Conservation (phyloP, 2,888 invertebrate genomes). For the Nemotelus pantherinus region DNA sequence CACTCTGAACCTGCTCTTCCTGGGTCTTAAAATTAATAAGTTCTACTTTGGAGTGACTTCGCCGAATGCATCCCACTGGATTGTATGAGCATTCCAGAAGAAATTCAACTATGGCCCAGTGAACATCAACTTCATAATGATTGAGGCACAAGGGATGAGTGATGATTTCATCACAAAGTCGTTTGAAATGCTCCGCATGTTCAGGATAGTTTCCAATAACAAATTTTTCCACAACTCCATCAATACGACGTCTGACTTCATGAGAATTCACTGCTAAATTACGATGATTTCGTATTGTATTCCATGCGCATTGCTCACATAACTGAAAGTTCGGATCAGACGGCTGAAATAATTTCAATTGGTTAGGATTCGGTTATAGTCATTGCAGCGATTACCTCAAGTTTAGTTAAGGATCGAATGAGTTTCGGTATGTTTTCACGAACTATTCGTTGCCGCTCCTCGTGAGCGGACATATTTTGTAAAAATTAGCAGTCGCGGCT, state of each 20-base stretch:
- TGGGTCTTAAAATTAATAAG: slow-evolving; percentile 38
- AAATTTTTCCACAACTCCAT: slow-evolving; percentile 65
- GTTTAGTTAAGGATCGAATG: slow-evolving; percentile 56
- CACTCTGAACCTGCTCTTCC: slow-evolving; percentile 53
- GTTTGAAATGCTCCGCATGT: slow-evolving; percentile 63
- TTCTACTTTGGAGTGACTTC: slow-evolving; percentile 52
- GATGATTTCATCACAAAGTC: slow-evolving; percentile 59
- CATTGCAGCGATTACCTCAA: slow-evolving; percentile 53
- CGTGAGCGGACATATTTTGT: slow-evolving; percentile 47
- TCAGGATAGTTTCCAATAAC: slow-evolving; percentile 65
- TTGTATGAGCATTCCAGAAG: slow-evolving; percentile 63
- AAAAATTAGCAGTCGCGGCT: not conserved
- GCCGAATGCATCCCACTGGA: slow-evolving; percentile 59
- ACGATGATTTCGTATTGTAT: slow-evolving; percentile 65
- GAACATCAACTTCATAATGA: slow-evolving; percentile 63
- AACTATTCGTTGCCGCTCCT: slow-evolving; percentile 55
- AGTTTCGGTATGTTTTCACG: slow-evolving; percentile 56
- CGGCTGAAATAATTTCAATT: slow-evolving; percentile 56
- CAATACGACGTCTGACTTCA: slow-evolving; percentile 64
- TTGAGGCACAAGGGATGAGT: slow-evolving; percentile 57
- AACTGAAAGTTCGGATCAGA: slow-evolving; percentile 62
- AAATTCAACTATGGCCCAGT: slow-evolving; percentile 66
- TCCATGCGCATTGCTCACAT: slow-evolving; percentile 62
- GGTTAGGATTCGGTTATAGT: not conserved
- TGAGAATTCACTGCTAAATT: slow-evolving; percentile 65